Base-by-base conservation (phyloP, 1,140 invertebrate genomes). In the Dryas iulia region DNA sequence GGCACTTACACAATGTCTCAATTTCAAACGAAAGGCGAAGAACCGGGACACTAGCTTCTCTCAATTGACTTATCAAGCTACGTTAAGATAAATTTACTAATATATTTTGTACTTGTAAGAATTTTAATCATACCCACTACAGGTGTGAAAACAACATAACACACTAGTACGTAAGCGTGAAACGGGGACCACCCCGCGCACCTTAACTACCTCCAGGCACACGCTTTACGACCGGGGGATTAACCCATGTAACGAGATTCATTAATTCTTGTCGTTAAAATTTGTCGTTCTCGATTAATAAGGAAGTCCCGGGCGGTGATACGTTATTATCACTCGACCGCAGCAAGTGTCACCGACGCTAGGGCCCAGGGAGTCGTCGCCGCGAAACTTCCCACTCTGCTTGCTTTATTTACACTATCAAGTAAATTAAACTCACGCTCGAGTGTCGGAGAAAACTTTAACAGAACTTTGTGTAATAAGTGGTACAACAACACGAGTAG, bases 191-290 rank as follows among this genome's bases (percentile, higher is more conserved):
- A 66, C 71, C 78, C 78, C 75, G 75, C 79, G 74, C 82, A 89
- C 84, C 84, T 89, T 91, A 82, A 87, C 82, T 84, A 84, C 81
- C 82, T 83, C 80, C 79, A 78, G 84, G 86, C 83, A 83, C 72
- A 86, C 87, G 87, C 86, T 92, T 92, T 92, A 92, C 91, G 91
- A 91, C 74, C 87, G 81, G 79, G 84, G 87, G 91, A 92, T 92
- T 92, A 92, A 92, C 92, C 92, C 92, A 81, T 89, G 90, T 92
- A 92, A 92, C 90, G 91, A 92, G 92, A 92, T 91, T 92, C 91
- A 92, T 92, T 92, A 92, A 92, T 92, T 92, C 87, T 90, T 92
- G 92, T 92, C 91, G 92, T 92, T 92, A 92, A 92, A 92, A 92
- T 92, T 92, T 92, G 92, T 92, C 89, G 90, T 92, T 91, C 90